Base-by-base conservation (phyloP, 2,888 invertebrate genomes). In the Leucania comma region DNA sequence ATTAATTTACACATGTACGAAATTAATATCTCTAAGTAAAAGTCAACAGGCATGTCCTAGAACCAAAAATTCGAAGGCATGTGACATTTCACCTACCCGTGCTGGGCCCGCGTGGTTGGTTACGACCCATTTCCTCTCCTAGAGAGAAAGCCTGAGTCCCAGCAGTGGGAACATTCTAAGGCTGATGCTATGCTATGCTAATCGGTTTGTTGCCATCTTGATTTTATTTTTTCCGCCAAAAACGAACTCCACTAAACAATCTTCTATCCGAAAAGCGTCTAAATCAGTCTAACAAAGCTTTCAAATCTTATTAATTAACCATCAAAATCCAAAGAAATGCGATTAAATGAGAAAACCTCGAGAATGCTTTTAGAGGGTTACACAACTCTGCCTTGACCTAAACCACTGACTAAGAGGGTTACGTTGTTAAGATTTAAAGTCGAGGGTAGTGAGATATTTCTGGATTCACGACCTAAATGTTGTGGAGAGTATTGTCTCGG, bases 341-440 rank as follows among this genome's bases (percentile, higher is more conserved):
- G 10, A 59, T 69, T 35, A 64, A 59, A 50, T 42, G 20, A 5
- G 59, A 56, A 69, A 54, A 63, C 35, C 24, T 35, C 46, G 64
- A 56, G 71, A 77, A 78, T 77, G 75, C 63, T 77, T 77, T 68
- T 26, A 42, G 58, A 50, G 29, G 22, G 24, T 77, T 14, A 50
- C 32, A 20, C 32, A n/a, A 57, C 48, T 8, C 17, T n/a, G 17
- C 17, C 35, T 48, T 57, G 60, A 64, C 67, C 72, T 59, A 29
- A 46, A 68, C 69, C 72, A 29, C 67, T 20, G 42, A 2, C 56
- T 70, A 38, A 82, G 68, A 78, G 81, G 67, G 60, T 81, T 74
- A 51, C 22, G 3, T 14, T 75, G 78, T 75, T 60, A 63, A 69
- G 78, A 57, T 29, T 29, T 35, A 29, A 69, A 75, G 50, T 78